A percentile compares a stretch with the other conserved stretches of the same genome.
phyloP scores from a whole-genome alignment of 2,113 vertebrate genomes.

The Tylochromis polylepis region DNA sequence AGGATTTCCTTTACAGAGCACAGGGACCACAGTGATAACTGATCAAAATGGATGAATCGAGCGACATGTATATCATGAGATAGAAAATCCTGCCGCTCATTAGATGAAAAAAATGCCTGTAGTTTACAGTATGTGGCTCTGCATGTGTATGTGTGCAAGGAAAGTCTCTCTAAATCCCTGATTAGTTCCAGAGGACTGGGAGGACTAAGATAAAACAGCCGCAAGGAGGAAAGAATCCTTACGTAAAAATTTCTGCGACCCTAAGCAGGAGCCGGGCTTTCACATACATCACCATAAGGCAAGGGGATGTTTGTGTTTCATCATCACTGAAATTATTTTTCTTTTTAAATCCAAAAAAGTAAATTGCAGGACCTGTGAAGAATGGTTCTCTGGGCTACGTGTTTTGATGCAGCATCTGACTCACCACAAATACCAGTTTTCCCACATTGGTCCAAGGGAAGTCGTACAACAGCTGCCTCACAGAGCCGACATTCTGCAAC shows the following conservation, averaged over 20 bases:
- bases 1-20: background rate
- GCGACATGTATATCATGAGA: background rate
- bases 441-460: constrained; percentile 99
- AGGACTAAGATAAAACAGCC: constrained; percentile 36
- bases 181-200: constrained; percentile 61
- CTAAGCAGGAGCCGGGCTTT: constrained; percentile 9
- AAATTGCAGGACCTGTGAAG: background rate
- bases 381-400: background rate
- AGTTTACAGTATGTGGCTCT: background rate
- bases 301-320: background rate
- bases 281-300: background rate
- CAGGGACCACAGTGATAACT: background rate
- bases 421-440: constrained; percentile 97
- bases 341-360: background rate
- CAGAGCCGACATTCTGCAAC: constrained; percentile 84
- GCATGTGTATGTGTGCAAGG: background rate
- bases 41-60: background rate
- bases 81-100: background rate
- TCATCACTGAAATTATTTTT: background rate
- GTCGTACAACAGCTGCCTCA: constrained; percentile 91
- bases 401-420: constrained; percentile 43
- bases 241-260: constrained; percentile 28
- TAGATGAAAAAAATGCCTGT: background rate
- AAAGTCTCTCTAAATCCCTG: constrained; percentile 48
- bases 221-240: constrained; percentile 1